Percentiles rank a stretch among this genome's conserved stretches.
Evolutionary conservation across 2,888 invertebrate genomes (phyloP).

Genomic region (Lissocephala sabroskyi): DNA sequence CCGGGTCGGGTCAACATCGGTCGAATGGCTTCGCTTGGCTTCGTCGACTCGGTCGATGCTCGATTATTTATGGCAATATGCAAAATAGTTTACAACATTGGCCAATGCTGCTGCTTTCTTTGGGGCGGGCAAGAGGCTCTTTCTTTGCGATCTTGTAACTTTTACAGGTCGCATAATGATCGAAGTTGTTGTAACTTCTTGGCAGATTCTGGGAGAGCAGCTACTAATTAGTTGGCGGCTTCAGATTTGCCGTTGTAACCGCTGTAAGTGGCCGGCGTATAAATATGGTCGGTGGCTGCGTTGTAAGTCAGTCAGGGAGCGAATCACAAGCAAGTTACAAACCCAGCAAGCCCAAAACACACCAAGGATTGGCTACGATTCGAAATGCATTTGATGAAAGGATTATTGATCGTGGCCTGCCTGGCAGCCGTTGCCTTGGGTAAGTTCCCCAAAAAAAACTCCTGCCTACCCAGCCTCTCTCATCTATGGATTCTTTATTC

Average conservation of each 20-base stretch:
- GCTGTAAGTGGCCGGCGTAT: constrained; percentile 35
- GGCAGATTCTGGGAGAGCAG: background rate
- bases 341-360: constrained; percentile 1
- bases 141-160: constrained; percentile 1
- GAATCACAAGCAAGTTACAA: constrained; percentile 33
- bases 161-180: constrained; percentile 1
- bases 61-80: constrained; percentile 56
- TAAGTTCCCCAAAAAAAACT: background rate
- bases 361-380: background rate
- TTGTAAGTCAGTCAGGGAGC: constrained; percentile 49
- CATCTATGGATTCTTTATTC: background rate
- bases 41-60: constrained; percentile 24
- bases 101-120: background rate
- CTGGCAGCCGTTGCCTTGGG: constrained; percentile 31
- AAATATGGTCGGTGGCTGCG: constrained; percentile 39
- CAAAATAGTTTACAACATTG: constrained; percentile 41
- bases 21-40: background rate
- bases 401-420: constrained; percentile 36
- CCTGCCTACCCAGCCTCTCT: too few species aligned
- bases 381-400: constrained; percentile 37
- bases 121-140: too few species aligned
- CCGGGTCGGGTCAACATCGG: too few species aligned
- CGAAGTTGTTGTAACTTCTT: constrained; percentile 1
- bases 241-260: constrained; percentile 20
- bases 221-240: constrained; percentile 22